Evolutionary conservation across 1,140 invertebrate genomes (phyloP).

Genomic region (Zaprionus inermis): DNA sequence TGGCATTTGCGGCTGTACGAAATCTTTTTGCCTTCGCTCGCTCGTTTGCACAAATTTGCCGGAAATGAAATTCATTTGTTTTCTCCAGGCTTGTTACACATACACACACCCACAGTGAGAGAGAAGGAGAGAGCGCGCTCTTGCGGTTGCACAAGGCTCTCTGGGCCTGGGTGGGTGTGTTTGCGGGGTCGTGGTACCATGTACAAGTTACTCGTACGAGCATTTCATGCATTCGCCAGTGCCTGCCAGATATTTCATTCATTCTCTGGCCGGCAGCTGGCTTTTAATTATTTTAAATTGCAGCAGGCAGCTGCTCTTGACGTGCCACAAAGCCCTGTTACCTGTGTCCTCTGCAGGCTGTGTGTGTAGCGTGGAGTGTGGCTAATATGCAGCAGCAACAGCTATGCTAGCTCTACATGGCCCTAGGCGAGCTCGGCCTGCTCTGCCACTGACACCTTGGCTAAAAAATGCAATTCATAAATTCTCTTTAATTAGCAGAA

Average conservation of each 20-base stretch:
- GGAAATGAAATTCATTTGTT: conserved; percentile 81
- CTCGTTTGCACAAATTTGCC: conserved; percentile 62
- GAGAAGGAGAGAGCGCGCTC: background rate
- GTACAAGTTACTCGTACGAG: conserved; percentile 18
- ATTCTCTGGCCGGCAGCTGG: conserved; percentile 29
- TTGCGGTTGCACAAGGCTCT: conserved; percentile 13
- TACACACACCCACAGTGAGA: background rate
- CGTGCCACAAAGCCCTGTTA: conserved; percentile 50
- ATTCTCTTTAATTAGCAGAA: conserved; percentile 56
- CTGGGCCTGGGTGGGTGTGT: no score
- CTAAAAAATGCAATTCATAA: conserved; percentile 67
- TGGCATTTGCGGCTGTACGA: conserved; percentile 46
- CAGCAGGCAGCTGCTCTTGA: conserved; percentile 67
- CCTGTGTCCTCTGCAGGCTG: no score
- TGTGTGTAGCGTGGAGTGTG: conserved; percentile 5
- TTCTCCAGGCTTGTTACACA: conserved; percentile 50
- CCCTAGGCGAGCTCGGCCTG: background rate
- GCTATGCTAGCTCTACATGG: conserved; percentile 9
- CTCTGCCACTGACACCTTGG: conserved; percentile 15
- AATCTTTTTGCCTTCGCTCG: conserved; percentile 63
- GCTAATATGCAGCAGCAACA: conserved; percentile 59
- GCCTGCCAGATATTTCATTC: conserved; percentile 58
- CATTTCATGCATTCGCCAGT: conserved; percentile 32
- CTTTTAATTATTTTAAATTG: conserved; percentile 79
- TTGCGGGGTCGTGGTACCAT: background rate